A percentile compares a stretch with the other conserved stretches of the same genome.
Evolutionary conservation across 2,888 invertebrate genomes (phyloP).

Genomic region (Pollenia angustigena): DNA sequence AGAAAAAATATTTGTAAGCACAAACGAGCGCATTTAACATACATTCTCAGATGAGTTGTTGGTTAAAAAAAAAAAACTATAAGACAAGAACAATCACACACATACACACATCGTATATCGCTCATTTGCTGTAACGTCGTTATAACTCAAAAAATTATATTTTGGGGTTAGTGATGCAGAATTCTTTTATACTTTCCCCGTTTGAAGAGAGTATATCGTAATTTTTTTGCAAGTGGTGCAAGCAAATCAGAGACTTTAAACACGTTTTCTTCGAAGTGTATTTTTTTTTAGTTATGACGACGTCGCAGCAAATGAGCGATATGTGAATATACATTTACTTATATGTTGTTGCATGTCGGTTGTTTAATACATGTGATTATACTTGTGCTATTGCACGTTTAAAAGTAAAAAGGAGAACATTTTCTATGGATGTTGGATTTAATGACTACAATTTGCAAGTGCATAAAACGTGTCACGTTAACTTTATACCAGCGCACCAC

Average conservation of each 20-base stretch:
- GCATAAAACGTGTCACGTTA: slow-evolving; percentile 51
- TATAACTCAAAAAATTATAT: no score
- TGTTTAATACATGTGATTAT: not conserved
- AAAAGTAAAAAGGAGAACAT: not conserved
- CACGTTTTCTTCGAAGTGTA: no score
- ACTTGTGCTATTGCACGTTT: not conserved
- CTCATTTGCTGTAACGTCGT: not conserved
- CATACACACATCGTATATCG: not conserved
- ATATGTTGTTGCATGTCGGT: not conserved
- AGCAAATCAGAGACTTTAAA: no score
- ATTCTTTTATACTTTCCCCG: no score
- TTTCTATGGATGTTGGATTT: slow-evolving; percentile 16
- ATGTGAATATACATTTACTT: not conserved
- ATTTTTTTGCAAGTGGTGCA: no score
- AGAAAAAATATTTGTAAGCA: not conserved
- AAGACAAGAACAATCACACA: slow-evolving; percentile 36
- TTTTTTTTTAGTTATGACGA: no score
- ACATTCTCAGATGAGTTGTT: slow-evolving; percentile 63
- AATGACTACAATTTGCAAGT: slow-evolving; percentile 26
- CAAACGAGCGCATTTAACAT: slow-evolving; percentile 41
- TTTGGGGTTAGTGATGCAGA: no score
- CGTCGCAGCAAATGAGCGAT: no score
- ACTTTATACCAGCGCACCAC: not conserved
- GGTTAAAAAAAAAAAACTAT: slow-evolving; percentile 56
- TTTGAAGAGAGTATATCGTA: no score